Evolutionary conservation across 2,797 vertebrate genomes (phyloP).

Genomic region (Clarias pachynema): DNA sequence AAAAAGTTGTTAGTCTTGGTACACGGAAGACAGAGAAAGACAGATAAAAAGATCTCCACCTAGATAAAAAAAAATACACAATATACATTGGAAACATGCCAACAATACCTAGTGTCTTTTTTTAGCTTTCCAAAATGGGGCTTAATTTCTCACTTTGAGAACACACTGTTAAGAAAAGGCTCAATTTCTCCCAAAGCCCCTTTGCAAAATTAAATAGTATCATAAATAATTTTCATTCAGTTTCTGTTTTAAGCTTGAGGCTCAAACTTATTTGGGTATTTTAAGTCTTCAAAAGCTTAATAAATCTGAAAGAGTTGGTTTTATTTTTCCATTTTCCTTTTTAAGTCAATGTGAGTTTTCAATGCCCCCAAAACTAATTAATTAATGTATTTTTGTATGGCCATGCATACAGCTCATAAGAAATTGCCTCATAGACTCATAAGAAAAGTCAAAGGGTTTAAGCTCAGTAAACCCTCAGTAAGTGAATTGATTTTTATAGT

Average conservation of each 20-base stretch:
- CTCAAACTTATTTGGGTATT: neutral
- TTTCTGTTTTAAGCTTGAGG: neutral
- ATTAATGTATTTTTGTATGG: neutral
- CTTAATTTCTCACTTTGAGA: neutral
- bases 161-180: neutral
- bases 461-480: neutral
- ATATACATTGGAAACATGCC: constrained; percentile 8
- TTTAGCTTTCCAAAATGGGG: neutral
- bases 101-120: neutral
- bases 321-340: neutral
- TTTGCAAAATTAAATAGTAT: neutral
- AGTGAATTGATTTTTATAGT: neutral
- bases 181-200: neutral
- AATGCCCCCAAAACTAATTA: neutral
- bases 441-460: neutral
- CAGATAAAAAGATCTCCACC: constrained; percentile 53
- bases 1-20: constrained; percentile 61
- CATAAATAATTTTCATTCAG: neutral
- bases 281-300: neutral
- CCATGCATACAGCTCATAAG: neutral
- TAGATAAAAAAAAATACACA: constrained; percentile 27
- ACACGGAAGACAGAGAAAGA: constrained; percentile 63
- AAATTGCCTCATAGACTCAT: neutral
- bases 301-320: neutral
- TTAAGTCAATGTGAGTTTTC: neutral